Percentiles rank a stretch among this genome's conserved stretches.
Evolutionary conservation across 1,140 invertebrate genomes (phyloP).

Genomic region (Drosophila novamexicana): DNA sequence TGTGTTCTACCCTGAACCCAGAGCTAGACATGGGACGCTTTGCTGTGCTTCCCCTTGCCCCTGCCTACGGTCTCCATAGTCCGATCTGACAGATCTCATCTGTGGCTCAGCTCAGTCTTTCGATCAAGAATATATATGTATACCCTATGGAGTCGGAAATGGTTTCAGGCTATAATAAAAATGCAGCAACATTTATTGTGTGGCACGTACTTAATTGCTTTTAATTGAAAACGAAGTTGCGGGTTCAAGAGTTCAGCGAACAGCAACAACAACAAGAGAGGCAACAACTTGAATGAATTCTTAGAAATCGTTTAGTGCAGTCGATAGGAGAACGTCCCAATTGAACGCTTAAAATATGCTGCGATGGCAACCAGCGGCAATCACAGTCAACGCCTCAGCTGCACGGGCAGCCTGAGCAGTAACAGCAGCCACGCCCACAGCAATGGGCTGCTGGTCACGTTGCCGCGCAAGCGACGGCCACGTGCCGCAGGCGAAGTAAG

Average conservation of each 20-base stretch:
- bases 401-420: conserved; percentile 53
- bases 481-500: conserved; percentile 80
- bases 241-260: conserved; percentile 51
- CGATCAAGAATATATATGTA: too few relatives aligned
- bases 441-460: conserved; percentile 51
- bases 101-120: too few relatives aligned
- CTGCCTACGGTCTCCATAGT: too few relatives aligned
- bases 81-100: too few relatives aligned
- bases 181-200: conserved; percentile 23
- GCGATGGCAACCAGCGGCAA: conserved; percentile 38
- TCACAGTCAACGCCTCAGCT: conserved; percentile 52
- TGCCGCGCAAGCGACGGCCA: conserved; percentile 78
- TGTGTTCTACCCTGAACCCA: too few relatives aligned
- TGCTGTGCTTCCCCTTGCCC: too few relatives aligned
- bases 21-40: too few relatives aligned
- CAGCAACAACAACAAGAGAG: conserved; percentile 5
- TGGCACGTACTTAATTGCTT: conserved; percentile 51
- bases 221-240: conserved; percentile 55
- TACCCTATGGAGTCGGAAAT: too few relatives aligned
- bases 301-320: conserved; percentile 11
- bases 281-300: conserved; percentile 8
- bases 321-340: conserved; percentile 26
- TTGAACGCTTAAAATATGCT: conserved; percentile 27
- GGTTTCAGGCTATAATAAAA: background rate
- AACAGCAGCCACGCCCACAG: conserved; percentile 18